These are phyloP conservation scores for Chaetodon auriga DNA, from an alignment of 2,113 vertebrate genomes.

Conservation along the genomic window DNA sequence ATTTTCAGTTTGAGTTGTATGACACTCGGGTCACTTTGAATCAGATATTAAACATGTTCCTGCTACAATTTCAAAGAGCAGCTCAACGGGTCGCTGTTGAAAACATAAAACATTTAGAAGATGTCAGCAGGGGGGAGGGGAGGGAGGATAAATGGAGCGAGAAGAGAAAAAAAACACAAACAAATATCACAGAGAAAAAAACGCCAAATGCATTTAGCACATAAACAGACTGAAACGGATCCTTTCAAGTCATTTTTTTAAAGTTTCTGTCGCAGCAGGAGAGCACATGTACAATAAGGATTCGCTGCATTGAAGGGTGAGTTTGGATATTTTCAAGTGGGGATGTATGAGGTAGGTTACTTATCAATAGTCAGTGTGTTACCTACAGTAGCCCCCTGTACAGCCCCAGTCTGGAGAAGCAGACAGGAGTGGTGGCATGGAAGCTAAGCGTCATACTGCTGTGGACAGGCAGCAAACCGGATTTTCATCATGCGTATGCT, in stretches of 20 bases:
- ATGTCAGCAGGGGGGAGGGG: not conserved
- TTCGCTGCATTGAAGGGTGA: not conserved
- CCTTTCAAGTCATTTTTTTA: slow-evolving; percentile 6
- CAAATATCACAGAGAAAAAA: slow-evolving; percentile 12
- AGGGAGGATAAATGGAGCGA: not conserved
- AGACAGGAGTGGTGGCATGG: too few relatives aligned
- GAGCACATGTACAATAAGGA: slow-evolving; percentile 20
- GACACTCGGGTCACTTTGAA: not conserved
- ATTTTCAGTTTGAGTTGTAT: not conserved
- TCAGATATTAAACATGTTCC: too few relatives aligned
- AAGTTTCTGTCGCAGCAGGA: slow-evolving; percentile 34
- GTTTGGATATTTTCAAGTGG: too few relatives aligned
- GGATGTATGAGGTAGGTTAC: too few relatives aligned
- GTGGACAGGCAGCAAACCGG: too few relatives aligned
- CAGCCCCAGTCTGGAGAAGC: too few relatives aligned
- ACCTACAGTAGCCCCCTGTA: too few relatives aligned
- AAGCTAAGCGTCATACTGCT: too few relatives aligned
- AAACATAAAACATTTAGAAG: slow-evolving; percentile 55
- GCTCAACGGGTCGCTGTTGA: not conserved
- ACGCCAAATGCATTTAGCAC: slow-evolving; percentile 13
- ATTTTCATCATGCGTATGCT: too few relatives aligned
- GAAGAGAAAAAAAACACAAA: not conserved
- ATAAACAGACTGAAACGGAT: slow-evolving; percentile 7
- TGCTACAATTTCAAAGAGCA: not conserved
- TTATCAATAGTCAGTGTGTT: too few relatives aligned